Conservation (phyloP, 2,113 vertebrate species). For the Gambusia holbrooki region DNA sequence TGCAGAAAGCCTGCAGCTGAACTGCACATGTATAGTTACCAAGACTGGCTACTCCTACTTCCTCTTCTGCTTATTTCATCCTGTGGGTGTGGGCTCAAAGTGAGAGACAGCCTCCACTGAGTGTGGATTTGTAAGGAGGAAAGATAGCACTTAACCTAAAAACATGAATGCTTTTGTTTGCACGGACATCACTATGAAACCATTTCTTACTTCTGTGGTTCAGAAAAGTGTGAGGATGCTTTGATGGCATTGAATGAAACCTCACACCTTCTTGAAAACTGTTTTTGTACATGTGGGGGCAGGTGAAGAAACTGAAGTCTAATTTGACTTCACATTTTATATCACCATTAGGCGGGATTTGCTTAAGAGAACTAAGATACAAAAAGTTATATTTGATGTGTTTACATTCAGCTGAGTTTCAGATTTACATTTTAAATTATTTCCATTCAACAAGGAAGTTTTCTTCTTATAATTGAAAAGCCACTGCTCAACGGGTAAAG, state of each 20-base stretch:
- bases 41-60: constrained; percentile 39
- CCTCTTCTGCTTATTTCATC: constrained; percentile 40
- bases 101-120: constrained; percentile 46
- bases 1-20: constrained; percentile 22
- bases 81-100: constrained; percentile 45
- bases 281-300: neutral
- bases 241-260: neutral
- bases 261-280: neutral
- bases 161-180: neutral
- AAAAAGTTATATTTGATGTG: neutral
- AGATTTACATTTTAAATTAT: neutral
- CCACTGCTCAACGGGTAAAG: neutral
- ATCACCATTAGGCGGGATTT: neutral
- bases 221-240: neutral
- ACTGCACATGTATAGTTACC: constrained; percentile 7
- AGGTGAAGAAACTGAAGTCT: neutral
- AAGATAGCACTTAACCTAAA: neutral
- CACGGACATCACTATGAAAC: no score
- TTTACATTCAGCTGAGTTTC: neutral
- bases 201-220: no score
- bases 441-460: neutral
- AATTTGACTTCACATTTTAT: neutral
- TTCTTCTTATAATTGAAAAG: neutral
- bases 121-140: constrained; percentile 2
- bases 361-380: neutral